Base-by-base conservation (phyloP, 53 echinoderm and acorn worm genomes). In the Paelopatides confundens region DNA sequence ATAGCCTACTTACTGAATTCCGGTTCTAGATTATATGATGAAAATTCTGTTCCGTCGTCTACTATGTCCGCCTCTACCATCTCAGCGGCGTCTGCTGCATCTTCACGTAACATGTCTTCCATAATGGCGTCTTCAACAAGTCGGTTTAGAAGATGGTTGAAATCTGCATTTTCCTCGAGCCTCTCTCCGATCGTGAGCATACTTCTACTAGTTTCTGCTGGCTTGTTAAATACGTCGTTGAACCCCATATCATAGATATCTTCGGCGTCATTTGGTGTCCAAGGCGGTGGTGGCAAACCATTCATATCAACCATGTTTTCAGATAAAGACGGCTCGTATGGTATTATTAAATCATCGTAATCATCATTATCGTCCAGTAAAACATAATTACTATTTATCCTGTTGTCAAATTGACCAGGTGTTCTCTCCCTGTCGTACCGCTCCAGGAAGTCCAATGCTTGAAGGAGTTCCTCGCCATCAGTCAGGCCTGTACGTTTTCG, bases 381-480 rank as follows among this genome's bases (percentile, higher is more conserved):
- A 31, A 35, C 32, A 67, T 34, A 34, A 31, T 67, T 35, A 35
- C 35, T 67, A 46, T 31, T 31, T 49, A 79, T 79, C 47, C 14
- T 52, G 79, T 79, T 79, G 79, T 52, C 79, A 53, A 53, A 31
- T 15, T 2, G 24, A 50, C 53, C 51, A 24, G 51, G 32, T 17
- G 52, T 26, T 28, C 76, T 90, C 50, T 69, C 92, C 8, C 90
- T 76, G 36, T 92, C 94, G 82, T 94, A 94, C 47, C 83, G 66
- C 66, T 94, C 94, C 38, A 94, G 71, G 92, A 94, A 94, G 12
- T 92, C 90, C 40, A 94, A 66, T 26, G 94, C 94, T 18, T 86
- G 87, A 10, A 94, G 79, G 2, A 94, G 88, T 29, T 94, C 94
- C 50, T 79, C 54, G 29, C 79, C 79, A 31, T 79, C 79, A 4